Conservation (phyloP, 2,888 invertebrate species). For the Lordiphosa andalusiaca region DNA sequence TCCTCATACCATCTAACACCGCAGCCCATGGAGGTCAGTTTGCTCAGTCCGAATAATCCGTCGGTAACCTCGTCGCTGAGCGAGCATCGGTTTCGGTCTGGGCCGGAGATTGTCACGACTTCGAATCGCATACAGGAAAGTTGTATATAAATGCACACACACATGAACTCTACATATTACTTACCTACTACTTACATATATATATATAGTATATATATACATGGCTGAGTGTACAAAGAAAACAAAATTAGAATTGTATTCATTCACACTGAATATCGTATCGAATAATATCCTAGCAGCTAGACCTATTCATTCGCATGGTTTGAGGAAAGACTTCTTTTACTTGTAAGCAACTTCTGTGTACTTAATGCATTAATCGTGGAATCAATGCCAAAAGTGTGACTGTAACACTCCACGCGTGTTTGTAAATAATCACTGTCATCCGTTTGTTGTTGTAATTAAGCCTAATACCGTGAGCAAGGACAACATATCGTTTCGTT, state of each 20-base stretch:
- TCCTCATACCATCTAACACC: constrained; percentile 79
- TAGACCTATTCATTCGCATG: constrained; percentile 62
- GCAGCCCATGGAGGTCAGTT: constrained; percentile 80
- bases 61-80: constrained; percentile 88
- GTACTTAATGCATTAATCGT: constrained; percentile 55
- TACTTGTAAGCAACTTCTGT: constrained; percentile 59
- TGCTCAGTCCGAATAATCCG: constrained; percentile 80
- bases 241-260: constrained; percentile 43
- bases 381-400: constrained; percentile 64
- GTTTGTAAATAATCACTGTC: constrained; percentile 68
- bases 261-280: constrained; percentile 46
- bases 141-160: constrained; percentile 86
- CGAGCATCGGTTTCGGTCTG: constrained; percentile 90
- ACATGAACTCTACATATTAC: constrained; percentile 12
- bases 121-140: constrained; percentile 94
- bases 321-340: constrained; percentile 74
- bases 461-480: constrained; percentile 30
- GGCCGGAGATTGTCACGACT: constrained; percentile 92
- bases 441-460: constrained; percentile 64
- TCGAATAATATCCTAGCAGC: constrained; percentile 56
- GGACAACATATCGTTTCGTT: constrained; percentile 42
- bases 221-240: constrained; percentile 52
- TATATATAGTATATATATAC: constrained; percentile 43
- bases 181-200: constrained; percentile 26
- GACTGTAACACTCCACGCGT: constrained; percentile 46